Base-by-base conservation (phyloP, 35 echinoderm and acorn worm species). In the Heliocidaris tuberculata region DNA sequence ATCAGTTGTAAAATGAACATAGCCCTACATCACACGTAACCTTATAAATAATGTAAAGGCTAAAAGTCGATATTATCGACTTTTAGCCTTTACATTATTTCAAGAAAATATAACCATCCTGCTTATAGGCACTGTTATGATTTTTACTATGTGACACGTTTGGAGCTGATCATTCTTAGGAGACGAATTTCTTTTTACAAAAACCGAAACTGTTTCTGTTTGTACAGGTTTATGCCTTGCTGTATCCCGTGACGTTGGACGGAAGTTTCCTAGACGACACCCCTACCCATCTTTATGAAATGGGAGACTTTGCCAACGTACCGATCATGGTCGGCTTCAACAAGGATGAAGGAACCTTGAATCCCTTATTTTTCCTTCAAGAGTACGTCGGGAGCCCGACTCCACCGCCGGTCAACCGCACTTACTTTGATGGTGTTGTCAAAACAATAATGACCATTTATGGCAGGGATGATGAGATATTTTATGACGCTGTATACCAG, bases 301-400 rank as follows among this genome's bases (percentile, higher is more conserved):
- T 92, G 19, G 97, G 97, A 10, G 95, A 94, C 30, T 95, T 94
- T 61, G 96, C 96, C 31, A 86, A 94, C 31, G 94, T 88, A 48
- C 86, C 94, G 4, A 94, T 97, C 27, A 52, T 97, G 71, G 87
- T 96, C 17, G 97, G 97, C 31, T 94, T 93, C 48, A 97, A 96
- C 48, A 90, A 52, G 50, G 97, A 97, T 19, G 97, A 97, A 78
- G 97, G 97, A n/a, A 95, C 97, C 0, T 61, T 96, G 30, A 93
- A 86, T 9, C 94, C 94, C 8, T 24, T 92, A 48, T 49, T 88
- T 31, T 52, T 60, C 30, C 92, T 95, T 90, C 94, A 90, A 52
- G 88, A 47, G 21, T 89, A 89, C 19, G 47, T 89, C 32, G 87
- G 87, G 7, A 47, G 87, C 87, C 65, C 78, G 65, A 86, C 94